Conservation (phyloP, 2,888 invertebrate genomes). For the Tenodera sinensis region DNA sequence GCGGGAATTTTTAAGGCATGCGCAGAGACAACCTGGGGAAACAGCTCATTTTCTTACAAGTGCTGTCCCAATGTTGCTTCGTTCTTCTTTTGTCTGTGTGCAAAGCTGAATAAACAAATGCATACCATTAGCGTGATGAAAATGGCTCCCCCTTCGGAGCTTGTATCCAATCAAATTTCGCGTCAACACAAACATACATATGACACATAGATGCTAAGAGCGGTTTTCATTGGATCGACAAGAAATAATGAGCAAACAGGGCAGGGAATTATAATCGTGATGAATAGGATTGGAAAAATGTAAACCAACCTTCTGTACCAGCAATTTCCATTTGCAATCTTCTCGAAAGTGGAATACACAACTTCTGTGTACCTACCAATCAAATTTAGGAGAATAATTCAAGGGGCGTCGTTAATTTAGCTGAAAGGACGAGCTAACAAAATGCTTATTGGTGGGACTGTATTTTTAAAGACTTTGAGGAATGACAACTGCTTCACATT, state of each 20-base stretch:
- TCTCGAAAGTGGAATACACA: not conserved
- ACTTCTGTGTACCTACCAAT: not conserved
- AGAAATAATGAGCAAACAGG: not conserved
- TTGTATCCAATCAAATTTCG: conserved; percentile 7
- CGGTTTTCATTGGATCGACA: conserved; percentile 3
- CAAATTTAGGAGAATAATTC: not conserved
- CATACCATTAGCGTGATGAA: conserved; percentile 25
- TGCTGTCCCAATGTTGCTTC: not conserved
- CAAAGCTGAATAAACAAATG: not conserved
- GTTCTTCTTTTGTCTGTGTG: not conserved
- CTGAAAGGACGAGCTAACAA: not conserved
- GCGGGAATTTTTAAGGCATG: not conserved
- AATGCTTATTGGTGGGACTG: not conserved
- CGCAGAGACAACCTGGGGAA: not conserved
- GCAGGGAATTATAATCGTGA: not conserved
- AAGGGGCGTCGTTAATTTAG: not conserved
- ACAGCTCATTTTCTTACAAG: not conserved
- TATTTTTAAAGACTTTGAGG: not conserved
- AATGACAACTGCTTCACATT: not conserved
- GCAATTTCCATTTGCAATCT: not conserved
- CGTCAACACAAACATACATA: conserved; percentile 3
- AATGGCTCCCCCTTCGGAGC: not conserved
- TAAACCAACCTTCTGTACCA: not conserved
- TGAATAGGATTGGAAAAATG: not conserved
- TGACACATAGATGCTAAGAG: not conserved